These are phyloP conservation scores for Loris lydekkerianus DNA, from an alignment of 2,797 vertebrate species.

Conservation along the genomic window DNA sequence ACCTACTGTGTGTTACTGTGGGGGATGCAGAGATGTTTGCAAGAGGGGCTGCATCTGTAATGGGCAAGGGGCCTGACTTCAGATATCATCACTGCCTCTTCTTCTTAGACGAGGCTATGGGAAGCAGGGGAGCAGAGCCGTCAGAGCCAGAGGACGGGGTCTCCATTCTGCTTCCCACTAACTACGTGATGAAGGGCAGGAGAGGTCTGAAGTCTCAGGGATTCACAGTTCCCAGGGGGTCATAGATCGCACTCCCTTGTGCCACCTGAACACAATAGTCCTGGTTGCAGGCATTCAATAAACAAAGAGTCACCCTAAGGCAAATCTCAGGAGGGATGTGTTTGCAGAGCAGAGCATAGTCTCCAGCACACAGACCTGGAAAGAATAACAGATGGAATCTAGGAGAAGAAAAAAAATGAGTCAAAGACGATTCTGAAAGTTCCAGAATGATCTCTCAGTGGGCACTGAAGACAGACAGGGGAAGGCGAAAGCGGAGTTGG, in stretches of 20 bases:
- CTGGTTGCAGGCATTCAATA: not conserved
- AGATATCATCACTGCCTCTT: not conserved
- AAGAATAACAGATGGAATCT: not conserved
- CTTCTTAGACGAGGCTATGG: not conserved
- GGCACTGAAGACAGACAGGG: not conserved
- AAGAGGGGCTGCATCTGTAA: not conserved
- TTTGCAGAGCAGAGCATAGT: not conserved
- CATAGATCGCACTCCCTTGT: not conserved
- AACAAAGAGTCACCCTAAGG: not conserved
- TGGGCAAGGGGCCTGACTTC: no score
- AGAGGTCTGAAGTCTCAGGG: not conserved
- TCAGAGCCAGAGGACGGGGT: not conserved
- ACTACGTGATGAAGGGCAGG: not conserved
- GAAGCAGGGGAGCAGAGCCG: not conserved
- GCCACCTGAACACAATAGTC: not conserved
- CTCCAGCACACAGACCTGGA: not conserved
- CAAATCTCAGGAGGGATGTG: not conserved
- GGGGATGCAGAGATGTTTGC: not conserved
- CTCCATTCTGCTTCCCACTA: not conserved
- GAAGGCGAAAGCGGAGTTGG: no score
- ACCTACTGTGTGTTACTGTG: fast-evolving
- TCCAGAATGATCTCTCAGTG: conserved; percentile 8
- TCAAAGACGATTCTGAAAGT: not conserved
- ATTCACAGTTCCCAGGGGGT: not conserved
- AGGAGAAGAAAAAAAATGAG: not conserved